These are phyloP conservation scores for Phocides pigmalion DNA, from an alignment of 1,140 invertebrate species.

Conservation along the genomic window DNA sequence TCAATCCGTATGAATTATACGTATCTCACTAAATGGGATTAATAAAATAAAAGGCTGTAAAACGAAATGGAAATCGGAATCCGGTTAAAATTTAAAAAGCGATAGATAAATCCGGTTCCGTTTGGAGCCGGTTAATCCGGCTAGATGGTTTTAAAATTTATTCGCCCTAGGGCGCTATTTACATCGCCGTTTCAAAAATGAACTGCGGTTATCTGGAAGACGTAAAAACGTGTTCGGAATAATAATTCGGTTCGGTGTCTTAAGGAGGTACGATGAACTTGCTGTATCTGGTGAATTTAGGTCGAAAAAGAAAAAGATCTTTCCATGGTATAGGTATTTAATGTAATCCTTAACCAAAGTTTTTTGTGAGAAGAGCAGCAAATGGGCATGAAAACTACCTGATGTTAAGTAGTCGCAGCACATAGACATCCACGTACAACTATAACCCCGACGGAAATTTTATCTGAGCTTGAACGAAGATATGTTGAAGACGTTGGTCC, in stretches of 20 bases:
- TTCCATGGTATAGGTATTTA: too few species aligned
- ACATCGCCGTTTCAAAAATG: constrained; percentile 74
- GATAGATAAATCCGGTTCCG: constrained; percentile 22
- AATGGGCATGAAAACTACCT: too few species aligned
- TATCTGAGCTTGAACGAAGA: too few species aligned
- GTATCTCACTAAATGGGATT: constrained; percentile 12
- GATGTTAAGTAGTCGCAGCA: too few species aligned
- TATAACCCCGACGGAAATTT: too few species aligned
- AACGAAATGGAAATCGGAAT: constrained; percentile 21
- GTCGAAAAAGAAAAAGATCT: neutral
- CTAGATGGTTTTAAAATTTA: constrained; percentile 72
- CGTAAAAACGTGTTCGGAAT: constrained; percentile 69
- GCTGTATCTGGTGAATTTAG: neutral
- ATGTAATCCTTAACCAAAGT: too few species aligned
- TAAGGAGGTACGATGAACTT: constrained; percentile 5
- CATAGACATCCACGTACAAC: too few species aligned
- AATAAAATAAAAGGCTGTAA: constrained; percentile 26
- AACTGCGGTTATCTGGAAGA: constrained; percentile 71
- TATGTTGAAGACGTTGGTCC: too few species aligned
- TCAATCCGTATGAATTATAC: neutral
- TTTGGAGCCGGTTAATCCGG: constrained; percentile 49
- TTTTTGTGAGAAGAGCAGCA: too few species aligned
- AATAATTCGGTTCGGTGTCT: constrained; percentile 51
- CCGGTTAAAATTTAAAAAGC: constrained; percentile 24
- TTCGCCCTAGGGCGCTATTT: constrained; percentile 71